phyloP scores from a whole-genome alignment of 2,113 vertebrate genomes.

The Martes martes region DNA sequence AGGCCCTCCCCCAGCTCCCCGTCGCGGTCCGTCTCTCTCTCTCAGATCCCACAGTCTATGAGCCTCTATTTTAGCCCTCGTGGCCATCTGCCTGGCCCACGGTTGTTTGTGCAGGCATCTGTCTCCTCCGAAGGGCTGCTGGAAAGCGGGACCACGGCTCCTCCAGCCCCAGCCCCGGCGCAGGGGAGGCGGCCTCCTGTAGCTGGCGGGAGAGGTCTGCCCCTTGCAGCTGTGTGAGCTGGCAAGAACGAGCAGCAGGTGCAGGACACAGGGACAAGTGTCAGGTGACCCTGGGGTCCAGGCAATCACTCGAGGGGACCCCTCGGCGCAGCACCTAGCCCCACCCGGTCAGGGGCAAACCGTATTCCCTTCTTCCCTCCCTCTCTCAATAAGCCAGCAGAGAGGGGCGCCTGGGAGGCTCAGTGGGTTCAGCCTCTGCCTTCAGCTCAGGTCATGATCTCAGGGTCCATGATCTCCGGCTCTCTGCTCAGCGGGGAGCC shows the following conservation, averaged over 20 bases:
- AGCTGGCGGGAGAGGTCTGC: too few species aligned
- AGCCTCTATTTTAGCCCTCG: neutral
- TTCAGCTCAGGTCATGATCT: too few species aligned
- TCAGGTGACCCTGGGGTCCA: fast-evolving
- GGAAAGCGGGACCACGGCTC: neutral
- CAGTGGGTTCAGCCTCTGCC: too few species aligned
- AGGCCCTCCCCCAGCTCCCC: neutral
- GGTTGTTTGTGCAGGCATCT: neutral
- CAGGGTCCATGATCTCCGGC: too few species aligned
- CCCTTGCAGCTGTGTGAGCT: neutral
- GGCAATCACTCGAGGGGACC: fast-evolving
- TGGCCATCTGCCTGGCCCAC: neutral
- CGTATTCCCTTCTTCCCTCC: neutral
- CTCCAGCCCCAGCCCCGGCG: neutral
- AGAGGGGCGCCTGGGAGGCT: too few species aligned
- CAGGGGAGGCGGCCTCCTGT: neutral
- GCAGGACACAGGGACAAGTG: neutral
- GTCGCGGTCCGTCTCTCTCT: fast-evolving
- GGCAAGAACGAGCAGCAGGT: fast-evolving
- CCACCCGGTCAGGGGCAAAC: neutral
- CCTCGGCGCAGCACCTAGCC: neutral
- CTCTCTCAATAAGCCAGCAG: neutral
- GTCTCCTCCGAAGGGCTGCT: neutral
- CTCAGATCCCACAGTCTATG: neutral
- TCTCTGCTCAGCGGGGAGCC: too few species aligned